phyloP scores from a whole-genome alignment of 2,888 invertebrate species.

The Lepidocyrtinus sp. region DNA sequence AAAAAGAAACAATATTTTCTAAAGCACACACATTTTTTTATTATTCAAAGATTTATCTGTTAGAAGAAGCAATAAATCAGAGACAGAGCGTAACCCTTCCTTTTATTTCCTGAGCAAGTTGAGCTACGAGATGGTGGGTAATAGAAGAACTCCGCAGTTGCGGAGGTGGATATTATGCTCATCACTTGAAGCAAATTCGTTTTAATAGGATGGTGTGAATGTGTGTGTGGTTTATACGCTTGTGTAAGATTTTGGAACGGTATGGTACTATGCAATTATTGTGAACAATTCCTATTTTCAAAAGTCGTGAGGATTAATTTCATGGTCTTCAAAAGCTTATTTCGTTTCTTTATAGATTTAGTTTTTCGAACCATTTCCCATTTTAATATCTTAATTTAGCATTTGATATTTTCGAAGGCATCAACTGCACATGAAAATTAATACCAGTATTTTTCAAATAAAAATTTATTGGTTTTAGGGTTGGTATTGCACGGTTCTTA shows the following conservation, averaged over 20 bases:
- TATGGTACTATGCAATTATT: conserved; percentile 49
- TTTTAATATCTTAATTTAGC: not conserved
- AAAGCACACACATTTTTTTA: not conserved
- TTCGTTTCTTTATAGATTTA: not conserved
- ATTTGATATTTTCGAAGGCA: not conserved
- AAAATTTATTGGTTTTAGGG: not conserved
- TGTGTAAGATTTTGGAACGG: conserved; percentile 52
- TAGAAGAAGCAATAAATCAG: conserved; percentile 50
- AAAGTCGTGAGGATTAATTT: conserved; percentile 66
- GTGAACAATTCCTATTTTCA: conserved; percentile 56
- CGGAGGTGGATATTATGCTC: conserved; percentile 24
- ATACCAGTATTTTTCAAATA: not conserved
- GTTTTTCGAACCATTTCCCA: too few species aligned
- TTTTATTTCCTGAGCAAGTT: not conserved
- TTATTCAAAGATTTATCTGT: conserved; percentile 36
- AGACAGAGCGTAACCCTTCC: conserved; percentile 33
- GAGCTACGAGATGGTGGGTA: conserved; percentile 12
- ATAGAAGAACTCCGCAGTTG: not conserved
- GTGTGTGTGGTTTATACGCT: conserved; percentile 59
- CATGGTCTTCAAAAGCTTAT: conserved; percentile 59
- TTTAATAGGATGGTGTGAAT: conserved; percentile 15
- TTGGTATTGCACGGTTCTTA: too few species aligned
- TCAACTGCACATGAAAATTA: not conserved
- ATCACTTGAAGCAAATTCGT: not conserved
- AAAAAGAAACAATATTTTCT: too few species aligned